Conservation (phyloP, 2,113 vertebrate species). For the Tyto alba region DNA sequence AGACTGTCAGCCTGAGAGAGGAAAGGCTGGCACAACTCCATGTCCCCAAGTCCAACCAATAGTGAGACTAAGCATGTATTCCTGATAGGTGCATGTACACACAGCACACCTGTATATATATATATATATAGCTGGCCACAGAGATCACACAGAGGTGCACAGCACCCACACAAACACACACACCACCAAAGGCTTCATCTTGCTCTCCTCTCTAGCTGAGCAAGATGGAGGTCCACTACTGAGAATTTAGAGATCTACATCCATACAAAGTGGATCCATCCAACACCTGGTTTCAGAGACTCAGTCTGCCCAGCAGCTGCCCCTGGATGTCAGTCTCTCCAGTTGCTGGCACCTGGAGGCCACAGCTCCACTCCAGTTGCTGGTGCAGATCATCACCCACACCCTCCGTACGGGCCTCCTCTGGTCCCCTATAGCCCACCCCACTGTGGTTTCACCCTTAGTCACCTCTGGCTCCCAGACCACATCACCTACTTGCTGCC, state of each 20-base stretch:
- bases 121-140: neutral
- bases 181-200: neutral
- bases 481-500: neutral
- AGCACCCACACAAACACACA: neutral
- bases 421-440: fast-evolving
- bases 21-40: neutral
- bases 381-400: neutral
- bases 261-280: neutral
- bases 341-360: neutral
- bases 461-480: neutral
- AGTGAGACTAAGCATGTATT: neutral
- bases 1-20: fast-evolving
- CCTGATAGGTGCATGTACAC: neutral
- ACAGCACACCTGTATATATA: neutral
- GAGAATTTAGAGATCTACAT: neutral
- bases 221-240: neutral
- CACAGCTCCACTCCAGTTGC: too few relatives aligned
- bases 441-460: neutral
- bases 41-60: fast-evolving
- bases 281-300: neutral
- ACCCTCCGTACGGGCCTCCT: too few relatives aligned
- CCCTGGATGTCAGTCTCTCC: neutral
- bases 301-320: neutral
- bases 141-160: neutral
- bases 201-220: neutral